These are phyloP conservation scores for Cyclina sinensis DNA, from an alignment of 1,140 invertebrate genomes.

Conservation along the genomic window DNA sequence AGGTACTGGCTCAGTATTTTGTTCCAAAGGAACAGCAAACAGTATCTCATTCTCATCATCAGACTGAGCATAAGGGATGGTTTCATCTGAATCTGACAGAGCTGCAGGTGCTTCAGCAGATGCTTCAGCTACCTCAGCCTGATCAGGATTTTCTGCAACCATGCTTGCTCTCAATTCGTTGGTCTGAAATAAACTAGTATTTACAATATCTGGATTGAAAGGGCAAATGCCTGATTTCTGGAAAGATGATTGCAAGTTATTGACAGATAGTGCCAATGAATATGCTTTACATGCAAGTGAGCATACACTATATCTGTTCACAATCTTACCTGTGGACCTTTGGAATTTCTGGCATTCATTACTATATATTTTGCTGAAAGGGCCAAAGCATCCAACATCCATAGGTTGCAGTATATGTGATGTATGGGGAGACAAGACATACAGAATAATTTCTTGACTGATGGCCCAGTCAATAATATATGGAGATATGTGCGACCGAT, in stretches of 20 bases:
- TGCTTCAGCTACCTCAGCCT: not conserved
- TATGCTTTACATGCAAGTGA: slow-evolving; percentile 16
- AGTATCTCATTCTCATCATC: too few relatives aligned
- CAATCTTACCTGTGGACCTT: not conserved
- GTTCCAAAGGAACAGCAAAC: too few relatives aligned
- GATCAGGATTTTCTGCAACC: not conserved
- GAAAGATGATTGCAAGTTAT: slow-evolving; percentile 31
- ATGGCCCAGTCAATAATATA: slow-evolving; percentile 54
- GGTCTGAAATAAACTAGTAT: not conserved
- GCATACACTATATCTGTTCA: slow-evolving; percentile 21
- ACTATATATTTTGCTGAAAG: not conserved
- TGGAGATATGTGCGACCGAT: slow-evolving; percentile 43
- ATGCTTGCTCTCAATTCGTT: not conserved
- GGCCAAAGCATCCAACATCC: slow-evolving; percentile 11
- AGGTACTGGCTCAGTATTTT: too few relatives aligned
- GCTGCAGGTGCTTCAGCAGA: too few relatives aligned
- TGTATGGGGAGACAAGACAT: slow-evolving; percentile 15
- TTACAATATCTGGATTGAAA: not conserved
- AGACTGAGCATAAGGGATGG: too few relatives aligned
- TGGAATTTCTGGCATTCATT: not conserved
- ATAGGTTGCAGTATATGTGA: slow-evolving; percentile 49
- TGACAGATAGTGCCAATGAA: not conserved
- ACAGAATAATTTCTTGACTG: slow-evolving; percentile 45
- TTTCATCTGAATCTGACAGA: too few relatives aligned
- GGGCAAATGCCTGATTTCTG: slow-evolving; percentile 31